Evolutionary conservation across 23 tunicate genomes (phyloP), one percentile per base, ranked within the genome.

Genomic region (Styela clava): DNA sequence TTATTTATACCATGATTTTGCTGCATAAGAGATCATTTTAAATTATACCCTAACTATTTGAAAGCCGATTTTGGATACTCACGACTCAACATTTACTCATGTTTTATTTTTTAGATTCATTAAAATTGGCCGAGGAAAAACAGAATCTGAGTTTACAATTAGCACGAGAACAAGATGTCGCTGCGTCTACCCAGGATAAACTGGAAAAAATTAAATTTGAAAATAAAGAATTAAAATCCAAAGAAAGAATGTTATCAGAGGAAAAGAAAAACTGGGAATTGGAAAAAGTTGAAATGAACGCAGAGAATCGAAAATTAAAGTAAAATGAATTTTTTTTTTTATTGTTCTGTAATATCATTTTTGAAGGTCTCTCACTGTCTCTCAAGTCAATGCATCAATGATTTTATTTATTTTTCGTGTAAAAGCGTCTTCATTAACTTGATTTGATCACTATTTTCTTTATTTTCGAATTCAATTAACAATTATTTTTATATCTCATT

Each of bases 261-360:
- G 79, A 91, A 63, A 83, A 81, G 34, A 63, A 63, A 12, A 69
- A 69, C 27, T 69, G 69, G 74, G 88, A 91, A 73, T 31, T 36
- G 52, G 78, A 83, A 12, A 78, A 69, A 30, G 86, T 74, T 70
- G 85, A 91, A 61, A 35, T 73, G 78, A 86, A 85, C 36, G 79
- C 89, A 5, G 67, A 62, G 34, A 78, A 81, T 21, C 69, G 97
- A 32, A 86, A 86, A 63, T 28, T 91, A 24, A 86, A 70, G 97
- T 91, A 51, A 86, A 84, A 34, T 3, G n/a, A 12, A 28, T 1
- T 74, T 74, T 1, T 34, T 31, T 19, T 26, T 0, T 74, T 21
- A n/a, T n/a, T n/a, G n/a, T n/a, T n/a, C n/a, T n/a, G n/a, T n/a
- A n/a, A n/a, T n/a, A n/a, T n/a, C n/a, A n/a, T n/a, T n/a, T n/a